phyloP scores from a whole-genome alignment of 2,888 invertebrate species.

The Hirtodrosophila trivittata region DNA sequence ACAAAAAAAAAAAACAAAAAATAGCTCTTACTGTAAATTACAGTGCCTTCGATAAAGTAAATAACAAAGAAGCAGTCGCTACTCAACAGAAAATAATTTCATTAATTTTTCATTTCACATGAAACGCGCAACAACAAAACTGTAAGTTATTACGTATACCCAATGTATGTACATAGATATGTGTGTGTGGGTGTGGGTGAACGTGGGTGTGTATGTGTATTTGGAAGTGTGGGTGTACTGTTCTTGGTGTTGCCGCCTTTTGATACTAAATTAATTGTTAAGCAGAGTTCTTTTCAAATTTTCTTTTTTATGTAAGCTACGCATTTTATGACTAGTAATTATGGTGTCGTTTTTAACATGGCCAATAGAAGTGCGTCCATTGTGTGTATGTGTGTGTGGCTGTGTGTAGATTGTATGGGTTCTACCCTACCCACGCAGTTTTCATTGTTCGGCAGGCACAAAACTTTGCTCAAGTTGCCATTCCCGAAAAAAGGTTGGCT shows the following conservation, averaged over 20 bases:
- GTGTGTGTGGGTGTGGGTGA: slow-evolving; percentile 5
- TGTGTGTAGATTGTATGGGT: slow-evolving; percentile 8
- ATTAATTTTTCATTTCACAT: slow-evolving; percentile 36
- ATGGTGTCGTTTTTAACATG: slow-evolving; percentile 60
- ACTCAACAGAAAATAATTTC: slow-evolving; percentile 26
- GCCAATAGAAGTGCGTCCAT: slow-evolving; percentile 30
- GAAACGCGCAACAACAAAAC: slow-evolving; percentile 53
- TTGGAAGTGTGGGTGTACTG: slow-evolving; percentile 10
- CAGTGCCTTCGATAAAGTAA: slow-evolving; percentile 71
- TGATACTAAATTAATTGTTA: slow-evolving; percentile 61
- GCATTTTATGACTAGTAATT: slow-evolving; percentile 57
- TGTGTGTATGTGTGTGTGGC: slow-evolving; percentile 1
- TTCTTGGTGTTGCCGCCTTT: slow-evolving; percentile 42
- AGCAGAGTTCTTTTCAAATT: slow-evolving; percentile 39
- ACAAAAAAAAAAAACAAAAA: slow-evolving; percentile 38
- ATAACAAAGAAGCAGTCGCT: slow-evolving; percentile 46
- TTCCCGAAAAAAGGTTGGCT: slow-evolving; percentile 48
- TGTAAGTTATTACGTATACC: slow-evolving; percentile 70
- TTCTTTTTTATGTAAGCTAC: slow-evolving; percentile 43
- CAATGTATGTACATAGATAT: slow-evolving; percentile 11
- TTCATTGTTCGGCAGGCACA: slow-evolving; percentile 47
- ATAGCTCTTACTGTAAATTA: slow-evolving; percentile 72
- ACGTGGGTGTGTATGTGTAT: slow-evolving; percentile 2
- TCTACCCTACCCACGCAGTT: slow-evolving; percentile 56
- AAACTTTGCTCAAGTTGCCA: slow-evolving; percentile 53